Percentiles rank a stretch among this genome's conserved stretches.
Evolutionary conservation across 2,797 vertebrate species (phyloP).

Genomic region (Gastrophryne carolinensis): DNA sequence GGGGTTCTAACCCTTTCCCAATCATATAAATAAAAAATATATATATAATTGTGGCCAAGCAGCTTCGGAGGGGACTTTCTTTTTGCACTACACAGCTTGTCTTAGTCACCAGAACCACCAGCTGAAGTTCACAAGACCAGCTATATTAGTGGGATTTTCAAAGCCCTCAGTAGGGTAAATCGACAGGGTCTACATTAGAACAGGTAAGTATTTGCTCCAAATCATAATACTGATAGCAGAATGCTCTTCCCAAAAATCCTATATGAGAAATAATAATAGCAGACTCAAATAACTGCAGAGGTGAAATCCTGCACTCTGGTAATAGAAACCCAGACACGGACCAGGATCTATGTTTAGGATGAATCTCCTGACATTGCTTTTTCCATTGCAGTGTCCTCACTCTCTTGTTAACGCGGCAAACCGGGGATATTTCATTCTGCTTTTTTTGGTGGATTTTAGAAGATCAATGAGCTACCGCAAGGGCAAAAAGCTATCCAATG

Average conservation of each 20-base stretch:
- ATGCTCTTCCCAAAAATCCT: not conserved
- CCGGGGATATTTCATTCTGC: conserved; percentile 43
- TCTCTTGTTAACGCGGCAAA: not conserved
- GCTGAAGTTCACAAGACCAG: too few relatives aligned
- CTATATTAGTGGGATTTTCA: too few relatives aligned
- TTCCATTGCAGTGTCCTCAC: conserved; percentile 24
- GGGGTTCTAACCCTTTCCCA: too few relatives aligned
- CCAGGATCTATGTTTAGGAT: conserved; percentile 34
- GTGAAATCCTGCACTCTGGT: conserved; percentile 1
- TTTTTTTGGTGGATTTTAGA: conserved; percentile 2
- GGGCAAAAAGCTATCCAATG: not conserved
- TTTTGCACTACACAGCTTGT: too few relatives aligned
- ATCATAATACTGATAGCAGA: too few relatives aligned
- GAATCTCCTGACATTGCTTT: conserved; percentile 14
- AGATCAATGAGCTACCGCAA: not conserved
- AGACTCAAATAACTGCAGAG: conserved; percentile 12
- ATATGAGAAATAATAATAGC: not conserved
- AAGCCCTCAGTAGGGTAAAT: too few relatives aligned
- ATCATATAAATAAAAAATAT: too few relatives aligned
- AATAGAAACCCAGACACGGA: not conserved
- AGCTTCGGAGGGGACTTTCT: too few relatives aligned
- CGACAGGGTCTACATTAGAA: too few relatives aligned
- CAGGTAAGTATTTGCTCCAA: too few relatives aligned
- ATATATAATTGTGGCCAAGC: too few relatives aligned
- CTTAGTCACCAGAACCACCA: too few relatives aligned